Conservation (phyloP, 2,888 invertebrate genomes). For the Balanococcus diminutus region DNA sequence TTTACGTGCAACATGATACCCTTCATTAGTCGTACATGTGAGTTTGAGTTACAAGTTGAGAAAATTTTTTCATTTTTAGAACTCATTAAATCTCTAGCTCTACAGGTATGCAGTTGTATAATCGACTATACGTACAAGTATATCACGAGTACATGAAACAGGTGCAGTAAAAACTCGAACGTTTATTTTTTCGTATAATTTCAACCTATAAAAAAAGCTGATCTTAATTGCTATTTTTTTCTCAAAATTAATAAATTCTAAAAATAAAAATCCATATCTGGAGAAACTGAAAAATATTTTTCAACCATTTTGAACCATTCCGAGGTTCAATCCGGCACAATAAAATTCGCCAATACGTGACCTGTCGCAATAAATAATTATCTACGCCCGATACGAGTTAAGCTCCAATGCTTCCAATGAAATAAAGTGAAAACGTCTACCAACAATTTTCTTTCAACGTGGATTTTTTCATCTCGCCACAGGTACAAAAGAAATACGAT, state of each 20-base stretch:
- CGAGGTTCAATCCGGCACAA: neutral
- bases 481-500: neutral
- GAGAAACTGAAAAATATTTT: neutral
- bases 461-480: neutral
- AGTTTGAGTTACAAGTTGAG: neutral
- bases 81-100: neutral
- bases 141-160: too few species aligned
- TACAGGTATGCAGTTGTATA: neutral
- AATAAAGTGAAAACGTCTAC: slow-evolving; percentile 7
- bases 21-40: neutral
- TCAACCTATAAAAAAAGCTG: too few species aligned
- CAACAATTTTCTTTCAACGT: neutral
- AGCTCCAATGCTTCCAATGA: slow-evolving; percentile 3
- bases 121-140: neutral
- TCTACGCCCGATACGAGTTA: slow-evolving; percentile 27
- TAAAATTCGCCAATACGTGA: slow-evolving; percentile 42
- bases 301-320: neutral
- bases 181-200: too few species aligned
- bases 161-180: too few species aligned
- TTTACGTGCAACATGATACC: neutral
- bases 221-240: neutral
- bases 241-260: neutral
- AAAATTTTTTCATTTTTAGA: neutral
- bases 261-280: neutral
- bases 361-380: slow-evolving; percentile 40